Base-by-base conservation (phyloP, 2,113 vertebrate species). In the Meles meles region DNA sequence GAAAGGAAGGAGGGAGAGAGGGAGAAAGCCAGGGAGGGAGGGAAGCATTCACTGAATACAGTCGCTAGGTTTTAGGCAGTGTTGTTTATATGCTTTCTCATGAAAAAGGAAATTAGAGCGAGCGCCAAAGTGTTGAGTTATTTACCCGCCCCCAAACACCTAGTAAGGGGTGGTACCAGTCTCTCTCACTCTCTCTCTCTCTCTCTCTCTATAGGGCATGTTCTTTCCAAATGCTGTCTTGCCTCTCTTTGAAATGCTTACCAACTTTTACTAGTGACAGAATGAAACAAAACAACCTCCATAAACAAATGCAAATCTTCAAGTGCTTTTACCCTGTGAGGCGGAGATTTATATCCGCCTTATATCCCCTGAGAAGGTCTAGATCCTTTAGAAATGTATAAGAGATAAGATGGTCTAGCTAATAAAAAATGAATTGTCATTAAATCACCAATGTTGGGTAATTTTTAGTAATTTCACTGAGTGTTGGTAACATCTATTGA, bases 201-300 rank as follows among this genome's bases (percentile, higher is more conserved):
- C 6, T 55, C 55, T 20, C 55, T 57, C 59, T 44, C 29, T 5
- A 4, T 0, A 29, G 3, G 0, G 2, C 21, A 20, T 6, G 2
- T 69, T 63, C 65, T 86, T 42, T 55, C 47, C 15, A 52, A 44
- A 29, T 11, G 7, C 4, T 57, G 15, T 23, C 10, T 61, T 77
- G 14, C 4, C 4, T 82, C 34, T 92, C 55, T 34, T 87, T 61
- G 71, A 86, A 89, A 83, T 59, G 44, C 7, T 59, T 90, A 4
- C 23, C 27, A 87, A 27, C 7, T 79, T 93, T 31, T 74, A 65
- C 25, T 52, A 27, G 20, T 37, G 18, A 72, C 37, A 63, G 55
- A 90, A 88, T 69, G 15, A 91, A 44, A 49, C 17, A 88, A 69
- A 20, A 44, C 2, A 69, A 85, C 55, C 65, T 34, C 39, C 15